Conservation (phyloP, 2,888 invertebrate genomes). For the Conops quadrifasciatus region DNA sequence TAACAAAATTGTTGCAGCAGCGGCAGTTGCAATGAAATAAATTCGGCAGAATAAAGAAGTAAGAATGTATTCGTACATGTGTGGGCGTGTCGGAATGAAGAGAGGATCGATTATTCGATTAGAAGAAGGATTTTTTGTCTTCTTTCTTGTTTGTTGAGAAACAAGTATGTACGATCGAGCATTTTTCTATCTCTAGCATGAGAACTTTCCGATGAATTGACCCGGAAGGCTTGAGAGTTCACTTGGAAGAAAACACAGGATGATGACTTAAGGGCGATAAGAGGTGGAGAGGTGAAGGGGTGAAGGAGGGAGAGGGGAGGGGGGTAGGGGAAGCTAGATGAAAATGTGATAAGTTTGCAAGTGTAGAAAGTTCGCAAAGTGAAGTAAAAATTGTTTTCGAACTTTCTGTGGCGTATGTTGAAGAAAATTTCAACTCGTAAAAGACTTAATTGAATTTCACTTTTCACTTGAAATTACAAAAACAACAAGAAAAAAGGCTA, state of each 20-base stretch:
- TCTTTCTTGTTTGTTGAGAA: constrained; percentile 8
- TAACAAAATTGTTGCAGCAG: background rate
- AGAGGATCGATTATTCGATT: constrained; percentile 30
- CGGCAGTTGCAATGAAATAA: background rate
- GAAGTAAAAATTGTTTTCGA: constrained; percentile 28
- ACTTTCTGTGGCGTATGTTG: constrained; percentile 30
- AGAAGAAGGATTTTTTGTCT: constrained; percentile 17
- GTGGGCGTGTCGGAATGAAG: constrained; percentile 26
- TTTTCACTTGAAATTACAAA: constrained; percentile 24
- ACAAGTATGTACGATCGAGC: no score
- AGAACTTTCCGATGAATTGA: no score
- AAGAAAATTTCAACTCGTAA: constrained; percentile 24
- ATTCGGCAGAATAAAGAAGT: no score
- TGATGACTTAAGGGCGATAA: no score
- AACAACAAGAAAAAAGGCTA: constrained; percentile 11
- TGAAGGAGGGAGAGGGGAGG: background rate
- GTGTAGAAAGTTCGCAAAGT: constrained; percentile 2
- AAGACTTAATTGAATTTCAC: constrained; percentile 40
- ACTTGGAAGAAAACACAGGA: no score
- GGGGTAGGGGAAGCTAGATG: no score
- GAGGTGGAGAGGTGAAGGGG: background rate
- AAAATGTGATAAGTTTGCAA: constrained; percentile 1
- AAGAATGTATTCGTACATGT: constrained; percentile 20
- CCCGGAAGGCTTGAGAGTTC: no score
- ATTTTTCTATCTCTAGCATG: no score